A percentile compares a stretch with the other conserved stretches of the same genome.
phyloP scores from a whole-genome alignment of 2,113 vertebrate species.

The Paracanthobrama guichenoti region DNA sequence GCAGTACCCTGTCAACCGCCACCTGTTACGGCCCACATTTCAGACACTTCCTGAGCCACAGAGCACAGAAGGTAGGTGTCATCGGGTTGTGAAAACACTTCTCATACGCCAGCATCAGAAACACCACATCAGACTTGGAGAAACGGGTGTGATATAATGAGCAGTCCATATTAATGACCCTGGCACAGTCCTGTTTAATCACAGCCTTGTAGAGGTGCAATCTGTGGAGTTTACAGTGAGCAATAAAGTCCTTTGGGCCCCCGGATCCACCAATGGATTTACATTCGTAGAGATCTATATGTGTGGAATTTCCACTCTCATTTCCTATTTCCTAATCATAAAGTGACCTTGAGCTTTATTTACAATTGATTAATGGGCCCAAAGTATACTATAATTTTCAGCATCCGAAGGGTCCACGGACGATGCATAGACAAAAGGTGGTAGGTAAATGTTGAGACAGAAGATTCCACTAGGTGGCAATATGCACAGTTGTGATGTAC shows the following conservation, averaged over 20 bases:
- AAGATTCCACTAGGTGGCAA: no score
- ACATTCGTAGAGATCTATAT: neutral
- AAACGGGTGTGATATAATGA: slow-evolving; percentile 43
- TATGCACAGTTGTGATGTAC: no score
- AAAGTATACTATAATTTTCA: no score
- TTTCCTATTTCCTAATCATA: neutral
- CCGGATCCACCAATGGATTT: neutral
- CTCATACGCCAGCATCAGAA: slow-evolving; percentile 54
- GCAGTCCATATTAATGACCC: slow-evolving; percentile 49
- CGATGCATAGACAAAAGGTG: no score
- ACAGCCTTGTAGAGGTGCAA: slow-evolving; percentile 37
- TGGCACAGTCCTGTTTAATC: slow-evolving; percentile 49
- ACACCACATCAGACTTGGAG: slow-evolving; percentile 22
- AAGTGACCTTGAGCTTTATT: neutral
- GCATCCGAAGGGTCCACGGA: no score
- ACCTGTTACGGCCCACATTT: slow-evolving; percentile 64
- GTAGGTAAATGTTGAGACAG: no score
- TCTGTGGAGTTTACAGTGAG: slow-evolving; percentile 18
- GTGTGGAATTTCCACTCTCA: neutral
- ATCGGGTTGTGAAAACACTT: slow-evolving; percentile 44
- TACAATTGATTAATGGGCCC: neutral
- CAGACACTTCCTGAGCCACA: slow-evolving; percentile 31
- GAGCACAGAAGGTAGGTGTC: slow-evolving; percentile 52
- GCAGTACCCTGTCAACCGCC: slow-evolving; percentile 62
- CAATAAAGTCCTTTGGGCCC: slow-evolving; percentile 27